phyloP scores from a whole-genome alignment of 1,140 invertebrate genomes.

The Drosophila equinoxialis region DNA sequence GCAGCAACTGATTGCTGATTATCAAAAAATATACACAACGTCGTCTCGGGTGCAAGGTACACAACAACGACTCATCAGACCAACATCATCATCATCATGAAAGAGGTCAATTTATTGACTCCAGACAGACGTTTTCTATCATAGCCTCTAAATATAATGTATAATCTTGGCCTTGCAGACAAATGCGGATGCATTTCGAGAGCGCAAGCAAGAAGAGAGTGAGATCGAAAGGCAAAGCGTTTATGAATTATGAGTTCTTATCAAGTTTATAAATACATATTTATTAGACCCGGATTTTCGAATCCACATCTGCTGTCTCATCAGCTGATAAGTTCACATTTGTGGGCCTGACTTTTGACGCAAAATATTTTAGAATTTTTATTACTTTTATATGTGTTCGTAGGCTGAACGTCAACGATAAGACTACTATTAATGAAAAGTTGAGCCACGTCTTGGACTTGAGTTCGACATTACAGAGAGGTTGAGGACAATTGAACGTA shows the following conservation, averaged over 20 bases:
- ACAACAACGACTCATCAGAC: not conserved
- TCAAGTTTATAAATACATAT: constrained; percentile 6
- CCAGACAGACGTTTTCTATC: constrained; percentile 2
- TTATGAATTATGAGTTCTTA: not conserved
- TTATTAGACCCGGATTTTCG: constrained; percentile 20
- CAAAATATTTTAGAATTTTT: constrained; percentile 1
- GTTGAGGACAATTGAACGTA: constrained; percentile 26
- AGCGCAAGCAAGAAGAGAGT: not conserved
- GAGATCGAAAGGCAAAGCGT: not conserved
- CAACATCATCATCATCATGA: constrained; percentile 9
- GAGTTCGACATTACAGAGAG: not conserved
- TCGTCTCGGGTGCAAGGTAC: not conserved
- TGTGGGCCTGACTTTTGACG: constrained; percentile 19
- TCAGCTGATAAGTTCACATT: constrained; percentile 1
- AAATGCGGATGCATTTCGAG: constrained; percentile 55
- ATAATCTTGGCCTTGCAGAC: constrained; percentile 19
- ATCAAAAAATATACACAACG: not conserved
- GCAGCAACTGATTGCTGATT: constrained; percentile 7
- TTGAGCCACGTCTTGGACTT: not conserved
- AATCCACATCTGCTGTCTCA: constrained; percentile 6
- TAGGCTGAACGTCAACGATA: not conserved
- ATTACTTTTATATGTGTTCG: not conserved
- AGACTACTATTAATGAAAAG: not conserved
- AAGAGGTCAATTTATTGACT: constrained; percentile 23
- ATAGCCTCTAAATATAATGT: not conserved